Conservation (phyloP, 2,888 invertebrate species). For the Dynastes hyllus region DNA sequence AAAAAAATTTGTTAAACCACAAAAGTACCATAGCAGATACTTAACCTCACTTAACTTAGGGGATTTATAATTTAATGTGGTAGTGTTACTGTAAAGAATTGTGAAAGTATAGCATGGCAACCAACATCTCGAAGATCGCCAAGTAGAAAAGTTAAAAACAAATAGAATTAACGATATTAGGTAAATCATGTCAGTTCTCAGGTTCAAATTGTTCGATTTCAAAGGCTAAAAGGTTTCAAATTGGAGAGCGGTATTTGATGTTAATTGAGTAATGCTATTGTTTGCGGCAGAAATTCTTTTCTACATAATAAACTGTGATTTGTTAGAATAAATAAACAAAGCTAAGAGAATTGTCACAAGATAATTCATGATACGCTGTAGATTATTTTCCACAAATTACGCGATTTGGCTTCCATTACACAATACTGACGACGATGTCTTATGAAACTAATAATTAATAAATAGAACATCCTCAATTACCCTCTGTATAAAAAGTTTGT, state of each 20-base stretch:
- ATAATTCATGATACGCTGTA: constrained; percentile 39
- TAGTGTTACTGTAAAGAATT: constrained; percentile 5
- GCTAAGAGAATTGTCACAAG: neutral
- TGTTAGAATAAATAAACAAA: constrained; percentile 30
- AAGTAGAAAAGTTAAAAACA: neutral
- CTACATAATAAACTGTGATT: constrained; percentile 39
- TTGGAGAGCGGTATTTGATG: too few species aligned
- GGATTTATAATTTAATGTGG: neutral
- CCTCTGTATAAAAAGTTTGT: constrained; percentile 54
- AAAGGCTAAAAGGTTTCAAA: too few species aligned
- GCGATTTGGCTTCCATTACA: constrained; percentile 66
- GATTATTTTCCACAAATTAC: constrained; percentile 30
- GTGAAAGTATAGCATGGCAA: neutral
- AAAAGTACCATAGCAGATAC: too few species aligned
- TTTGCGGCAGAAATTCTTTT: neutral
- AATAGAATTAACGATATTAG: too few species aligned
- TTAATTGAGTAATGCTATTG: too few species aligned
- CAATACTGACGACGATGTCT: constrained; percentile 55
- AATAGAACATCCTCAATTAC: constrained; percentile 54
- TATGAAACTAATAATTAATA: constrained; percentile 49
- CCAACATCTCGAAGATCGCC: too few species aligned
- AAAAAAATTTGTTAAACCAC: too few species aligned
- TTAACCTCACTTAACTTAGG: neutral
- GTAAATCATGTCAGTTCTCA: too few species aligned
- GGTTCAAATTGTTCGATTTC: too few species aligned